These are phyloP conservation scores for Saccostrea glomerata DNA, from an alignment of 1,140 invertebrate species.

Conservation along the genomic window DNA sequence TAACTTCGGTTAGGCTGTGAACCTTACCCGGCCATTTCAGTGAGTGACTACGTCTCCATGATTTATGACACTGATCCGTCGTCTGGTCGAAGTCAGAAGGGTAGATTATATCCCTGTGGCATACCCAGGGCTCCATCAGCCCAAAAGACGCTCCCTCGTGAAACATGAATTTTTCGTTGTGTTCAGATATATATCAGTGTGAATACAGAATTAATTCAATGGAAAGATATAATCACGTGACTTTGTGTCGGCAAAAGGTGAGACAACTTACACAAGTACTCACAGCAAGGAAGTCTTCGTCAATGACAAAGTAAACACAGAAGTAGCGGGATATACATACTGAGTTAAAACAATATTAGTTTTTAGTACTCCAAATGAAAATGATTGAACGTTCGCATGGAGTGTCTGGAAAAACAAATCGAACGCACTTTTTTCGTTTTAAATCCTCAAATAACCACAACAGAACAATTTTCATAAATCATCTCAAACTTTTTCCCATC, in stretches of 20 bases:
- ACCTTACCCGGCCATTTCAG: conserved; percentile 18
- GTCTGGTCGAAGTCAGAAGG: not conserved
- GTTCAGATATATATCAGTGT: not conserved
- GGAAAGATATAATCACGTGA: not conserved
- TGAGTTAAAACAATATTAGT: not conserved
- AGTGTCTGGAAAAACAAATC: not conserved
- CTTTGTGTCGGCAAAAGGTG: not conserved
- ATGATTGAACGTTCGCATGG: not conserved
- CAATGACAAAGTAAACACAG: not conserved
- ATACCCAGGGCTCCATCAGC: not conserved
- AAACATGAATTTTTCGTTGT: not conserved
- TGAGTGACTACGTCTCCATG: not conserved
- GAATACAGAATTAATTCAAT: not conserved
- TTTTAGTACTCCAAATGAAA: not conserved
- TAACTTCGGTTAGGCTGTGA: not conserved
- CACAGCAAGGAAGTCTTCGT: not conserved
- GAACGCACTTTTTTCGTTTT: not conserved
- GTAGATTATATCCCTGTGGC: not conserved
- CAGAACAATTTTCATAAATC: not conserved
- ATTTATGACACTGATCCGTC: not conserved
- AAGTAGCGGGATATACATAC: not conserved
- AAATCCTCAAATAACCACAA: not conserved
- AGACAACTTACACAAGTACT: too few species aligned
- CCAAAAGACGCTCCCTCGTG: not conserved
- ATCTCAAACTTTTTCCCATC: not conserved